Percentiles rank a stretch among this genome's conserved stretches.
Conservation (phyloP, 2,888 invertebrate species). For the Chrysina gloriosa region DNA sequence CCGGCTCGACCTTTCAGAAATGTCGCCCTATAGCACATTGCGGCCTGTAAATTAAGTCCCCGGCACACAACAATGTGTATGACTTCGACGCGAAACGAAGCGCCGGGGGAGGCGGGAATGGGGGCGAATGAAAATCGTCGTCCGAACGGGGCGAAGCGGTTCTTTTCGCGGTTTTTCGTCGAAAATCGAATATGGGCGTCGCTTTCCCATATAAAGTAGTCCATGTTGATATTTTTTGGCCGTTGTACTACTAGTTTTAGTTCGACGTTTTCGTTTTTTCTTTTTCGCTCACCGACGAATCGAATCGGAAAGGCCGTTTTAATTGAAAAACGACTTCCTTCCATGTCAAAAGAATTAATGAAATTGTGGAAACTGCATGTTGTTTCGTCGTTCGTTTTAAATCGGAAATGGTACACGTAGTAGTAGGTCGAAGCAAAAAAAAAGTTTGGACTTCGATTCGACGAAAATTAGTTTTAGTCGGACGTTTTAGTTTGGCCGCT, state of each 20-base stretch:
- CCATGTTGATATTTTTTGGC: slow-evolving; percentile 30
- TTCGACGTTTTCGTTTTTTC: slow-evolving; percentile 13
- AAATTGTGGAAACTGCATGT: slow-evolving; percentile 5
- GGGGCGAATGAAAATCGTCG: slow-evolving; percentile 14
- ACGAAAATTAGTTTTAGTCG: no score
- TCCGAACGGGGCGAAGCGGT: neutral
- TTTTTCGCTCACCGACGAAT: neutral
- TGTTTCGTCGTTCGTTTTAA: neutral
- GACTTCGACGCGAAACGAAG: slow-evolving; percentile 1
- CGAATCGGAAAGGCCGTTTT: neutral
- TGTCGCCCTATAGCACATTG: slow-evolving; percentile 51
- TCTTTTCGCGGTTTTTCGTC: slow-evolving; percentile 20
- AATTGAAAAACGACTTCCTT: slow-evolving; percentile 6
- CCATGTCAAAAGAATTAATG: slow-evolving; percentile 26
- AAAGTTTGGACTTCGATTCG: no score
- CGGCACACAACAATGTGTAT: slow-evolving; percentile 36
- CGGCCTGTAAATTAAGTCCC: slow-evolving; percentile 47
- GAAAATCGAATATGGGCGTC: slow-evolving; percentile 24
- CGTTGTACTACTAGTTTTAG: slow-evolving; percentile 13
- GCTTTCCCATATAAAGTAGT: slow-evolving; percentile 22
- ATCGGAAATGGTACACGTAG: neutral
- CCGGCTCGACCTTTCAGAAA: slow-evolving; percentile 55
- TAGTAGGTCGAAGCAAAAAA: no score
- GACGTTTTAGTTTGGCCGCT: no score
- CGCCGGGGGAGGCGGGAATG: no score